Evolutionary conservation across 1,140 invertebrate genomes (phyloP).

Genomic region (Maconellicoccus hirsutus): DNA sequence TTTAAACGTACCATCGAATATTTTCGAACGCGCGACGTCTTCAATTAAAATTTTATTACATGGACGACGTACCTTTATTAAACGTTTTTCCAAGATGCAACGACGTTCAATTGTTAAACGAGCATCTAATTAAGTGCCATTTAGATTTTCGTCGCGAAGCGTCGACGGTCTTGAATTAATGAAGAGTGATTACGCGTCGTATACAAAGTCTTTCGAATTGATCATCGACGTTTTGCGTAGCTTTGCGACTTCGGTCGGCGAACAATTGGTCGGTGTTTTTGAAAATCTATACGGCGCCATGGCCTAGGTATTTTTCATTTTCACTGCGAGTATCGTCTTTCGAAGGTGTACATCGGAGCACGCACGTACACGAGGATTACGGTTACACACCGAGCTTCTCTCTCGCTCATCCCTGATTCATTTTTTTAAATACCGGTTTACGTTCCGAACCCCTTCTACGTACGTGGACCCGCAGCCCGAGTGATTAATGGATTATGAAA

Average conservation of each 20-base stretch:
- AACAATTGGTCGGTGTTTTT: no score
- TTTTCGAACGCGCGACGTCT: background rate
- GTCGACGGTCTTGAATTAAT: background rate
- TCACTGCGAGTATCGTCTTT: no score
- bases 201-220: no score
- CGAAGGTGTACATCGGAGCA: background rate
- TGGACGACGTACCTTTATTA: conserved; percentile 8
- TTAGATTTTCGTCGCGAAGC: background rate
- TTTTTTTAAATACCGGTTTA: conserved; percentile 6
- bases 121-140: conserved; percentile 4
- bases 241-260: no score
- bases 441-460: background rate
- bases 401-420: background rate
- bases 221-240: no score
- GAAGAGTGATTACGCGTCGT: background rate
- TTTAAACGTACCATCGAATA: background rate
- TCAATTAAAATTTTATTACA: conserved; percentile 10
- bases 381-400: background rate
- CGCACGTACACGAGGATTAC: background rate
- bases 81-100: background rate
- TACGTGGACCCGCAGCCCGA: background rate
- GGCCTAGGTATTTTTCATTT: no score
- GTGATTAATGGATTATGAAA: conserved; percentile 4
- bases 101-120: background rate
- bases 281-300: no score